Evolutionary conservation across 2,797 vertebrate genomes (phyloP), one percentile per base, ranked within the genome.

Genomic region (Gadopsis marmoratus): DNA sequence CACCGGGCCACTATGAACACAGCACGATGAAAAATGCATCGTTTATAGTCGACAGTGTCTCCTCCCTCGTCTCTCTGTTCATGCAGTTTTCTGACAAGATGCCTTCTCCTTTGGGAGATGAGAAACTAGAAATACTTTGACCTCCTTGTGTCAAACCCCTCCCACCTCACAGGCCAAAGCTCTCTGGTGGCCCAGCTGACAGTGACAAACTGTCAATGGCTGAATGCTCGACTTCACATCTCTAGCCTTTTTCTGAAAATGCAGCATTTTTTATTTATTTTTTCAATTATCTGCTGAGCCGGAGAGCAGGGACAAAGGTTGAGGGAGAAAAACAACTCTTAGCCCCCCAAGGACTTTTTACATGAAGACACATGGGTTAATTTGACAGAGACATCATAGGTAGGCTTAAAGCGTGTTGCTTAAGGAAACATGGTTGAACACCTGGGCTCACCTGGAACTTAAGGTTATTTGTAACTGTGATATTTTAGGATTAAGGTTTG

Each of bases 131-230:
- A 88, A 88, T 85, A 90, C 74, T 50, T 83, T 63, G 71, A 90
- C 92, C 89, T 92, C 84, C 78, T 91, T 87, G 88, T 91, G 91
- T 92, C 90, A 86, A 72, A 86, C 59, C 26, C 61, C 66, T 63
- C 79, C 79, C 5, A 50, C 73, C 83, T 82, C 74, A 7, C 71
- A 39, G 70, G 74, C 59, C 2, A 65, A 53, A n/a, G 65, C 66
- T 83, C 88, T 83, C 84, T 62, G 72, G 85, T 85, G 89, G 75
- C 87, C 69, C 13, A 4, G 71, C 86, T 89, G 92, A 92, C 88
- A 91, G 89, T 86, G 89, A 93, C 89, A 91, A 88, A 92, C 91
- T 92, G 89, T 91, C 86, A 91, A 81, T 68, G 84, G 85, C 79
- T 86, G 81, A 91, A 91, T 83, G 86, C 87, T 75, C 76, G 80